These are phyloP conservation scores for Euleptes europaea DNA, from an alignment of 2,113 vertebrate genomes.

Conservation along the genomic window DNA sequence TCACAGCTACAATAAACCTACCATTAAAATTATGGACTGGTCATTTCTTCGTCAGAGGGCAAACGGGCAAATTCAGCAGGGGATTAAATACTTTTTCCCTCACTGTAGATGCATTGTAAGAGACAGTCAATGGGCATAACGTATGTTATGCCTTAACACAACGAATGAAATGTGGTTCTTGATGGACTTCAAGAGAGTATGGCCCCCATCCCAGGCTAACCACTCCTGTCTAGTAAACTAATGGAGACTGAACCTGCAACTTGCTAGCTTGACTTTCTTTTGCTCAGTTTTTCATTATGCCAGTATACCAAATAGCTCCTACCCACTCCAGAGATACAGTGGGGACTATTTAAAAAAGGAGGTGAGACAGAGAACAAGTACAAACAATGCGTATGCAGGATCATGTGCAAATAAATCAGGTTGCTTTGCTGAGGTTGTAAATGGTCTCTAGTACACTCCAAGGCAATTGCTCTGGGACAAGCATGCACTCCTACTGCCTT, in stretches of 20 bases:
- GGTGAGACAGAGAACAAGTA: background rate
- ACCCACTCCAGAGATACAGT: background rate
- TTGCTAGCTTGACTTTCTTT: background rate
- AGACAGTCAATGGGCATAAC: background rate
- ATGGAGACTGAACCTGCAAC: background rate
- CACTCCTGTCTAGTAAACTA: background rate
- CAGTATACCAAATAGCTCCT: background rate
- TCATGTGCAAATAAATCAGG: slow-evolving; percentile 23
- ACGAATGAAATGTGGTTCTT: background rate
- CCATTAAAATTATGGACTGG: too few relatives aligned
- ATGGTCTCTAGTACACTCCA: slow-evolving; percentile 3
- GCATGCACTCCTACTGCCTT: slow-evolving; percentile 8
- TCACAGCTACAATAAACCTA: too few relatives aligned
- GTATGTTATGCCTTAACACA: background rate
- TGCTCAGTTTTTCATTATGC: background rate
- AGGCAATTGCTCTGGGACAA: slow-evolving; percentile 6
- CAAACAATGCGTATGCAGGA: slow-evolving; percentile 25
- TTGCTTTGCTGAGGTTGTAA: background rate
- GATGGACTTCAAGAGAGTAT: background rate
- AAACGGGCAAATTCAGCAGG: too few relatives aligned
- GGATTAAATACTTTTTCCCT: background rate
- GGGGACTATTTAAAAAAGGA: background rate
- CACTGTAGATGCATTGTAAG: background rate
- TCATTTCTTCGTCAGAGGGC: too few relatives aligned
- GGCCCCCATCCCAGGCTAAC: background rate